A percentile compares a stretch with the other conserved stretches of the same genome.
Conservation (phyloP, 2,888 invertebrate species). For the Laspeyria flexula region DNA sequence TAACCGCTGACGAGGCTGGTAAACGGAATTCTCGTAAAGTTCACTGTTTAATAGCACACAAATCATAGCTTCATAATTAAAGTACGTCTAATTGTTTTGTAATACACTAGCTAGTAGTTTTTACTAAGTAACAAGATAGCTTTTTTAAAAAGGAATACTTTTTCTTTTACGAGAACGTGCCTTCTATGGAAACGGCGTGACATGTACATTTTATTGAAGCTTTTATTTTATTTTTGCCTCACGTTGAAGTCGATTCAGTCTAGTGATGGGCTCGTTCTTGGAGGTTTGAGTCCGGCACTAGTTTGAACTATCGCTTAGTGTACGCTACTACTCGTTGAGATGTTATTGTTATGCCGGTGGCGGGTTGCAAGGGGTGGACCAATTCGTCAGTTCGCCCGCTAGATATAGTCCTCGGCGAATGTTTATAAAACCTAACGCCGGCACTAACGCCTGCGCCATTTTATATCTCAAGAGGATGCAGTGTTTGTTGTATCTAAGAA, state of each 20-base stretch:
- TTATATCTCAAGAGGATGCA: slow-evolving; percentile 55
- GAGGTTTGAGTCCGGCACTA: slow-evolving; percentile 17
- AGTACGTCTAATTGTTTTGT: slow-evolving; percentile 56
- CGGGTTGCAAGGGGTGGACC: too few relatives aligned
- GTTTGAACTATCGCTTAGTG: slow-evolving; percentile 34
- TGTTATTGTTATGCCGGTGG: slow-evolving; percentile 34
- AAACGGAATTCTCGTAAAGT: slow-evolving; percentile 32
- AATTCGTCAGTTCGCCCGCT: too few relatives aligned
- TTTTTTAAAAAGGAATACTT: slow-evolving; percentile 72
- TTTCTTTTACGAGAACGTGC: slow-evolving; percentile 74
- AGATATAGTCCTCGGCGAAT: too few relatives aligned
- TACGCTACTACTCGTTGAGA: slow-evolving; percentile 39
- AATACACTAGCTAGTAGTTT: slow-evolving; percentile 65
- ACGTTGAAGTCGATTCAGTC: slow-evolving; percentile 46
- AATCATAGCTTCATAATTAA: slow-evolving; percentile 64
- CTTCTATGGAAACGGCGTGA: slow-evolving; percentile 70
- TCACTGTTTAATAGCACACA: slow-evolving; percentile 63
- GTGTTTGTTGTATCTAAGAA: slow-evolving; percentile 79
- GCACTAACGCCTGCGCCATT: slow-evolving; percentile 45
- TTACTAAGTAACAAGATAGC: slow-evolving; percentile 77
- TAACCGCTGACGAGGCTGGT: slow-evolving; percentile 42
- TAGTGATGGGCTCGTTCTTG: slow-evolving; percentile 23
- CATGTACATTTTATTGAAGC: slow-evolving; percentile 65
- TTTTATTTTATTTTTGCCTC: slow-evolving; percentile 61
- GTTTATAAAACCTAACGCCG: slow-evolving; percentile 22